These are phyloP conservation scores for Spea multiplicata DNA, from an alignment of 2,113 vertebrate species.

Conservation along the genomic window DNA sequence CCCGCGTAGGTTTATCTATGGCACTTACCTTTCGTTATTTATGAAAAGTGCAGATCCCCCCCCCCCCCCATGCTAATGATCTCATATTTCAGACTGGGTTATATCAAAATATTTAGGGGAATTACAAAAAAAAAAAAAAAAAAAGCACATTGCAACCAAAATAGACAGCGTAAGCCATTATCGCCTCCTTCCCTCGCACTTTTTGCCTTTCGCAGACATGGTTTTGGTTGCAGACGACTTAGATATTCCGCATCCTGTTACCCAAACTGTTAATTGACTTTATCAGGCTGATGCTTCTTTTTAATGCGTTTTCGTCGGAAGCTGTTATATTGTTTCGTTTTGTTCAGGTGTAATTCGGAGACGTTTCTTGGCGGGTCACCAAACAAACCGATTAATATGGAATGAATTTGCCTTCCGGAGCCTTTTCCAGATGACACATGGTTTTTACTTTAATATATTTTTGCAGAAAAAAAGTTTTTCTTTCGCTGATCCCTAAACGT, in stretches of 20 bases:
- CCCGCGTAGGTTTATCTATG: background rate
- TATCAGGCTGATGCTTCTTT: background rate
- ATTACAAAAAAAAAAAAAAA: background rate
- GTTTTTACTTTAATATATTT: background rate
- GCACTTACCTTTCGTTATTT: constrained; percentile 22
- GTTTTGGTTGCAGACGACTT: background rate
- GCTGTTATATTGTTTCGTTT: constrained; percentile 16
- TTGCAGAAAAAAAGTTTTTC: constrained; percentile 1
- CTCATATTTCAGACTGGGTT: background rate
- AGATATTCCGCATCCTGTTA: background rate
- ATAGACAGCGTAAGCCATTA: background rate
- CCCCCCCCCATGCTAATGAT: background rate
- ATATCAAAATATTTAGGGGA: background rate
- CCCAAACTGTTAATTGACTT: constrained; percentile 6
- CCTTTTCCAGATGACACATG: constrained; percentile 8
- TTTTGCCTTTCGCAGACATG: background rate
- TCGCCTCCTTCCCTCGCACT: background rate
- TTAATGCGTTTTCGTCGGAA: background rate
- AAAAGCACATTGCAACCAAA: background rate
- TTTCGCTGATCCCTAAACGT: background rate
- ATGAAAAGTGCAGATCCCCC: background rate
- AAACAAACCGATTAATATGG: constrained; percentile 19
- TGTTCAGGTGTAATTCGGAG: background rate
- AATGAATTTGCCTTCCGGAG: constrained; percentile 6
- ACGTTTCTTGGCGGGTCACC: background rate